phyloP scores from a whole-genome alignment of 2,797 vertebrate genomes.

The Pangasius larnaudii region DNA sequence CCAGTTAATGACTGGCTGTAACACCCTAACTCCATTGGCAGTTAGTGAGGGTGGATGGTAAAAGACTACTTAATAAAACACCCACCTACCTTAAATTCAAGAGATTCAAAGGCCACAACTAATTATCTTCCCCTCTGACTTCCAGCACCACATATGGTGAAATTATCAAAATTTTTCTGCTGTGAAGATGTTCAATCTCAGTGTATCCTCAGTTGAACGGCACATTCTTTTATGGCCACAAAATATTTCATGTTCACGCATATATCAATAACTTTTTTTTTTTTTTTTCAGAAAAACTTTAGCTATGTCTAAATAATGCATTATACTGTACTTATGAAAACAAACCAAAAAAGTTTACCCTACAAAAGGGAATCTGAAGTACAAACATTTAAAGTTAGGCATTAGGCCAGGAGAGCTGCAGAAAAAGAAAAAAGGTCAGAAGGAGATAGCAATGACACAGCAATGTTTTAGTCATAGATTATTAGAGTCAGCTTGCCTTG shows the following conservation, averaged over 20 bases:
- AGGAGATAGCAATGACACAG: slow-evolving; percentile 6
- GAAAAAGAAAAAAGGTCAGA: background rate
- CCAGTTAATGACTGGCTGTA: slow-evolving; percentile 13
- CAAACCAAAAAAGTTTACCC: too few species aligned
- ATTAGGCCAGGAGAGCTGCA: background rate
- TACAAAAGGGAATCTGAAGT: background rate
- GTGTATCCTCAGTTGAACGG: background rate
- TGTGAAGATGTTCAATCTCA: background rate
- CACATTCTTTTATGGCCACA: background rate
- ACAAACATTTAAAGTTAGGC: background rate
- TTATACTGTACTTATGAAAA: background rate
- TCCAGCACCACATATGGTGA: background rate
- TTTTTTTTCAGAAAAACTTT: background rate
- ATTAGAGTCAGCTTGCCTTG: slow-evolving; percentile 27
- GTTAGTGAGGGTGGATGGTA: background rate
- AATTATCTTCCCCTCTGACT: slow-evolving; percentile 43
- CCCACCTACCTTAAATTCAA: background rate
- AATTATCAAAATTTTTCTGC: background rate
- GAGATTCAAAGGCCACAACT: slow-evolving; percentile 37
- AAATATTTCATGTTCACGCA: background rate
- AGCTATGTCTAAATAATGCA: background rate
- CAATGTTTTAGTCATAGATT: slow-evolving; percentile 9
- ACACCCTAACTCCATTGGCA: background rate
- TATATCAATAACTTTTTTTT: background rate
- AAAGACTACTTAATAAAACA: slow-evolving; percentile 12